Evolutionary conservation across 2,113 vertebrate genomes (phyloP).

Genomic region (Epinephelus cyanopodus): DNA sequence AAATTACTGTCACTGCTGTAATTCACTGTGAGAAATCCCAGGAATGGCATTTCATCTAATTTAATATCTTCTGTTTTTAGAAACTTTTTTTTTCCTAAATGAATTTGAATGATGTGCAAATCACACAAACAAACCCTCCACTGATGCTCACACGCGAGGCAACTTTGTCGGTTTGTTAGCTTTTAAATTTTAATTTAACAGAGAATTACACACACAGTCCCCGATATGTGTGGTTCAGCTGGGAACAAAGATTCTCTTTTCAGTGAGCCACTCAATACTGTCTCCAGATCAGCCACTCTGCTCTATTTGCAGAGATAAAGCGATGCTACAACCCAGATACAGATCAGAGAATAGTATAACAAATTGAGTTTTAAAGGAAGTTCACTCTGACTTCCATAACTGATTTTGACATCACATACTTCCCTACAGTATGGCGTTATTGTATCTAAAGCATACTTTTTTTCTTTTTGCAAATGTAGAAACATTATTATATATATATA

Average conservation of each 20-base stretch:
- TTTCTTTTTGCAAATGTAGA: neutral
- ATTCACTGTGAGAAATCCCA: conserved; percentile 45
- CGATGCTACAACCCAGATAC: conserved; percentile 10
- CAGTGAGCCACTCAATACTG: conserved; percentile 15
- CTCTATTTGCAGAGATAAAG: conserved; percentile 13
- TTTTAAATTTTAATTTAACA: neutral
- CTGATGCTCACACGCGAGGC: neutral
- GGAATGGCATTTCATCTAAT: conserved; percentile 11
- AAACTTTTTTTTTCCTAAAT: neutral
- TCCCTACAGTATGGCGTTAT: neutral
- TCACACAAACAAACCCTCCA: neutral
- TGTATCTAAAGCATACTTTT: neutral
- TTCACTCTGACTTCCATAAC: conserved; percentile 3
- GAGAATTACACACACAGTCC: conserved; percentile 3
- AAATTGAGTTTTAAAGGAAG: conserved; percentile 16
- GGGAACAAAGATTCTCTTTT: conserved; percentile 18
- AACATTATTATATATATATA: too few relatives aligned
- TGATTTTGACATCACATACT: neutral
- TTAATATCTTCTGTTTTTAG: conserved; percentile 8
- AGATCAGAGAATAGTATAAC: conserved; percentile 32
- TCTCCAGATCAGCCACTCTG: conserved; percentile 6
- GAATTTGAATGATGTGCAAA: neutral
- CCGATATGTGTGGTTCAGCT: neutral
- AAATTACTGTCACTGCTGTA: conserved; percentile 43
- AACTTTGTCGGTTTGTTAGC: neutral